Evolutionary conservation across 2,113 vertebrate species (phyloP).

Genomic region (Herpetotheres cachinnans): DNA sequence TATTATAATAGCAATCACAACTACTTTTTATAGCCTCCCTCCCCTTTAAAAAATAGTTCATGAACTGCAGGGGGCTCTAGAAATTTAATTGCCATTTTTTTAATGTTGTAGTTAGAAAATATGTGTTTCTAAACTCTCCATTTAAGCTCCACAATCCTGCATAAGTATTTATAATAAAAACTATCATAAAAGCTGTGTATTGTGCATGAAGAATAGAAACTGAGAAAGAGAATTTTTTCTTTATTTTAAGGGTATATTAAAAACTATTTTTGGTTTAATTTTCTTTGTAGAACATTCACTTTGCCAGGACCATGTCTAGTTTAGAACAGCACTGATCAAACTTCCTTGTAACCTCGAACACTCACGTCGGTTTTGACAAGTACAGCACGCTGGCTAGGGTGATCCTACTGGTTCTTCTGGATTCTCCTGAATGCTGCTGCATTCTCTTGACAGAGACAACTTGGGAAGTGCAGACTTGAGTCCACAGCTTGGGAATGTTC

Average conservation of each 20-base stretch:
- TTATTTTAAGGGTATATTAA: neutral
- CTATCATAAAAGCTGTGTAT: neutral
- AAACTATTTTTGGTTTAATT: neutral
- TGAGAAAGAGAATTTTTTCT: neutral
- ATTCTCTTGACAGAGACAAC: neutral
- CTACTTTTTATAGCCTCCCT: neutral
- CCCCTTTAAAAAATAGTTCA: neutral
- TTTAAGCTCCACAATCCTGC: neutral
- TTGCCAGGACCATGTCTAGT: neutral
- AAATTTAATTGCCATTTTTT: neutral
- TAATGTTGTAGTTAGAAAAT: neutral
- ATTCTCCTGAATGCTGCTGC: neutral
- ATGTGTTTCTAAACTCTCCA: neutral
- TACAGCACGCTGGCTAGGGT: neutral
- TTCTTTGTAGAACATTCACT: neutral
- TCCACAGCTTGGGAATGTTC: neutral
- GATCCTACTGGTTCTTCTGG: constrained; percentile 32
- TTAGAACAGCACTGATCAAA: neutral
- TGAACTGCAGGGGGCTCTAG: neutral
- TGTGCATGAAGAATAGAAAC: neutral
- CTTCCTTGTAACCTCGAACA: neutral
- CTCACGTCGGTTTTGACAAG: neutral
- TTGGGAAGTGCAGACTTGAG: neutral
- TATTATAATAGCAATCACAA: neutral
- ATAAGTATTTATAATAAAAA: neutral